phyloP scores from a whole-genome alignment of 2,113 vertebrate species.

The Onychostoma macrolepis region DNA sequence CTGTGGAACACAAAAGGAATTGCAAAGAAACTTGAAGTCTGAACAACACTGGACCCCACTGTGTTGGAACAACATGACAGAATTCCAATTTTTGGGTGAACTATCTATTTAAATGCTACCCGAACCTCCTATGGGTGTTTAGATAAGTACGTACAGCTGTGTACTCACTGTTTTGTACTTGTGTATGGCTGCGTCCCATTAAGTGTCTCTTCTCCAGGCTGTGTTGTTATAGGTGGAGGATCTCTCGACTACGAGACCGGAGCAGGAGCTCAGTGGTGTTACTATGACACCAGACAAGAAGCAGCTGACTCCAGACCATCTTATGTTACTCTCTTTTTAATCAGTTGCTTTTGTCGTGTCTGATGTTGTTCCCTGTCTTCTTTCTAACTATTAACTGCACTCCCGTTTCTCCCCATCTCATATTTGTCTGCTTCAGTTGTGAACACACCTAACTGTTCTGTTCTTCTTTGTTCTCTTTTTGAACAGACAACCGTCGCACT shows the following conservation, averaged over 20 bases:
- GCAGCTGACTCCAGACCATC: conserved; percentile 71
- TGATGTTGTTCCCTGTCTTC: conserved; percentile 59
- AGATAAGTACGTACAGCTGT: background rate
- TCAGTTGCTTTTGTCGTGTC: conserved; percentile 71
- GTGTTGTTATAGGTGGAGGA: conserved; percentile 79
- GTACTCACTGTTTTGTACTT: conserved; percentile 35
- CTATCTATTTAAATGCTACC: background rate
- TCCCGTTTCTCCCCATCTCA: conserved; percentile 14
- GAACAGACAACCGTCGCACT: conserved; percentile 88
- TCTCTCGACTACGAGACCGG: conserved; percentile 78
- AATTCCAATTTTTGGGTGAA: background rate
- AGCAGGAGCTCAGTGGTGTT: conserved; percentile 73
- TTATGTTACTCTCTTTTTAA: conserved; percentile 64
- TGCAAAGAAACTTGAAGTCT: background rate
- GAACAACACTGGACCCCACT: background rate
- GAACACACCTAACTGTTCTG: conserved; percentile 59
- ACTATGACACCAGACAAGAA: conserved; percentile 77
- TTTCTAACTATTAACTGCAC: conserved; percentile 31
- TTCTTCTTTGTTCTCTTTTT: conserved; percentile 11
- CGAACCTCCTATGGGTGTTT: background rate
- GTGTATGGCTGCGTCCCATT: conserved; percentile 50
- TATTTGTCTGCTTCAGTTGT: conserved; percentile 38
- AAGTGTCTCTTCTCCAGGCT: conserved; percentile 69
- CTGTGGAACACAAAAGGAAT: background rate
- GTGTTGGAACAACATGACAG: background rate